Base-by-base conservation (phyloP, 92 coral and sea anemone genomes). In the Pocillopora meandrina region DNA sequence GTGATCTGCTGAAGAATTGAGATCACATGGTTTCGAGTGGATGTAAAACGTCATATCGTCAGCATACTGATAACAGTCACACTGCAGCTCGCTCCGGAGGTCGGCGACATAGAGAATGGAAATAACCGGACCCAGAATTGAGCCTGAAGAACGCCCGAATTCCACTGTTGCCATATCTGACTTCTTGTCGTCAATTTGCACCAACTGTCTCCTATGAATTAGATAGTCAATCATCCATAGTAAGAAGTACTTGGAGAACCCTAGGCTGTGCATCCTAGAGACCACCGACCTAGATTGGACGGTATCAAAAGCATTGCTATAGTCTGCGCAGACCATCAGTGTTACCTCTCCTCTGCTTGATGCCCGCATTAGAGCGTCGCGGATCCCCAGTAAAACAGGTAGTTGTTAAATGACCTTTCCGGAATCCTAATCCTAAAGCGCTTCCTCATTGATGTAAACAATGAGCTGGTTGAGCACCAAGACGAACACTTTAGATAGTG, bases 141-240 rank as follows among this genome's bases (percentile, higher is more conserved):
- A 88, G 56, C 92, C 83, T 81, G 91, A 9, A 77, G 86, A 0
- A 88, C 92, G 9, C 92, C 91, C 31, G 82, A 88, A 88, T n/a
- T 65, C 72, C 31, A 80, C 84, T 23, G 64, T 77, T 47, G 36
- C 71, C 42, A 75, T 68, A 10, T 35, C 77, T 16, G 89, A 90
- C 60, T 60, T 63, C 10, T 63, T 69, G 55, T 80, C 87, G 55
- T 90, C 89, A 33, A 87, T 87, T 61, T 90, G 89, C 6, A 83
- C 93, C 84, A 90, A 78, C 61, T 87, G 87, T 26, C 70, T 55
- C 31, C 85, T 66, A 63, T 65, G 79, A 21, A 80, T 67, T 18
- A 90, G 62, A 72, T 90, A 90, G 56, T 76, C 71, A 77, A 72
- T 57, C 61, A 78, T 74, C 91, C 91, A 82, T 36, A 61, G 56